phyloP scores from a whole-genome alignment of 2,113 vertebrate species.

The Chaetops frenatus region DNA sequence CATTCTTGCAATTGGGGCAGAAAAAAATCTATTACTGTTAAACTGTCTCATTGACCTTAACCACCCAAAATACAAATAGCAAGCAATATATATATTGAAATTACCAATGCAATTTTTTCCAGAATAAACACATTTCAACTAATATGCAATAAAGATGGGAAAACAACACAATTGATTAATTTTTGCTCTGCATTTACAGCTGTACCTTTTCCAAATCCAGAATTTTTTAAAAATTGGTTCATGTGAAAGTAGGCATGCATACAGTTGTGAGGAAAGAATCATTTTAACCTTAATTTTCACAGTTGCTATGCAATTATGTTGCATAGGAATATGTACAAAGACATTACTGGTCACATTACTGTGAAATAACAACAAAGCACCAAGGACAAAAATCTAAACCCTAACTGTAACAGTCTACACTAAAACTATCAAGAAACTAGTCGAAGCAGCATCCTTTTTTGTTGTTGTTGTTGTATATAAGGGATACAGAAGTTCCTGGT shows the following conservation, averaged over 20 bases:
- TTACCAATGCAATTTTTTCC: not conserved
- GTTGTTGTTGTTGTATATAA: not conserved
- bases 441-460: not conserved
- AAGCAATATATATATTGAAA: not conserved
- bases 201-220: not conserved
- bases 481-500: not conserved
- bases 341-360: not conserved
- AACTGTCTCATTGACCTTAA: not conserved
- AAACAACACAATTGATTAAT: not conserved
- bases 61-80: not conserved
- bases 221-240: not conserved
- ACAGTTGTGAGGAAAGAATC: not conserved
- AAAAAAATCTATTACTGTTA: not conserved
- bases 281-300: not conserved
- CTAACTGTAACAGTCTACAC: not conserved
- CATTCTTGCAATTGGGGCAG: not conserved
- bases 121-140: not conserved
- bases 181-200: not conserved
- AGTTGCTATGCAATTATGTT: not conserved
- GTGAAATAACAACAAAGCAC: not conserved
- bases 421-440: not conserved
- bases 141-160: not conserved
- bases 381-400: not conserved
- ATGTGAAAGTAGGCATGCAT: not conserved
- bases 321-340: not conserved